These are phyloP conservation scores for Gambusia holbrooki DNA, from an alignment of 2,113 vertebrate species.

Conservation along the genomic window DNA sequence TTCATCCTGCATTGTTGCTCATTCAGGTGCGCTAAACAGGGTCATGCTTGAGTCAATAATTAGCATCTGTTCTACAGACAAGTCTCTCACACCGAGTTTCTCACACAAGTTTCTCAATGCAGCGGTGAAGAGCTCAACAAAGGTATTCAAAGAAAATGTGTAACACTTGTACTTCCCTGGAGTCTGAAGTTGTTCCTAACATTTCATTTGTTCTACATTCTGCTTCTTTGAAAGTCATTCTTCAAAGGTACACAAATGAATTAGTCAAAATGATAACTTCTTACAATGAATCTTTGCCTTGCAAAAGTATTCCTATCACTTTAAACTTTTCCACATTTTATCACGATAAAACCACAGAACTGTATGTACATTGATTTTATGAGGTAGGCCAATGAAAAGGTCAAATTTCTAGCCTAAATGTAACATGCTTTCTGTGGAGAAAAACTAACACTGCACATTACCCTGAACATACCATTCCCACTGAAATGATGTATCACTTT, in stretches of 20 bases:
- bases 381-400: no score
- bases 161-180: not conserved
- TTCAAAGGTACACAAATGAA: not conserved
- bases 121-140: not conserved
- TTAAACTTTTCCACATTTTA: not conserved
- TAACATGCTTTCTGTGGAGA: no score
- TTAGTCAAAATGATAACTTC: not conserved
- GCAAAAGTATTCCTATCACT: not conserved
- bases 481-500: no score
- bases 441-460: no score
- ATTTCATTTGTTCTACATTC: not conserved
- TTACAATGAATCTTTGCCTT: not conserved
- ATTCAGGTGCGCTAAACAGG: slow-evolving; percentile 10
- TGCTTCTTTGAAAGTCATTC: not conserved
- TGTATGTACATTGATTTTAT: not conserved
- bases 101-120: no score
- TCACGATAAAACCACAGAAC: not conserved
- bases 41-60: slow-evolving; percentile 25
- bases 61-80: slow-evolving; percentile 2
- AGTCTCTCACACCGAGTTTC: not conserved
- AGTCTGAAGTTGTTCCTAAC: not conserved
- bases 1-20: slow-evolving; percentile 31
- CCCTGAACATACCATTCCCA: no score
- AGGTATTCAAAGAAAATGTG: not conserved
- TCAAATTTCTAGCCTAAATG: no score